Evolutionary conservation across 2,113 vertebrate species (phyloP).

Genomic region (Cygnus buccinator): DNA sequence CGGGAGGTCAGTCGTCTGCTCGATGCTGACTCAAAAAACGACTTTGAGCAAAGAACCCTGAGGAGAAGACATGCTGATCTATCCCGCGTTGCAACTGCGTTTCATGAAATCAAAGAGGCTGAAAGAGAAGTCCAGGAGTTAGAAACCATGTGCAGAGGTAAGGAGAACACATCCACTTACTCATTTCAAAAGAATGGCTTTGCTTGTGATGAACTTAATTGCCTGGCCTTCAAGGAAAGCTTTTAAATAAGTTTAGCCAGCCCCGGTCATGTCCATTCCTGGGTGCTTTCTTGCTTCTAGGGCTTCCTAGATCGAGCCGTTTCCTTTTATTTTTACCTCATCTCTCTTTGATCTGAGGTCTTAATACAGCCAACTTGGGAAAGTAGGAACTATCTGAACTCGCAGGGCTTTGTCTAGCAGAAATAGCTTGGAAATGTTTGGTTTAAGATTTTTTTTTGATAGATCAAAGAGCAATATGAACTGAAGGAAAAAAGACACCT

Average conservation of each 20-base stretch:
- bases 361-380: neutral
- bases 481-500: neutral
- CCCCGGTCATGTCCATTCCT: neutral
- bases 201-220: neutral
- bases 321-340: neutral
- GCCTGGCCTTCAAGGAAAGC: neutral
- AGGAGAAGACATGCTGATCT: conserved; percentile 67
- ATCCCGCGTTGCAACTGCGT: conserved; percentile 64
- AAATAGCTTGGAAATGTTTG: neutral
- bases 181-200: neutral
- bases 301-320: neutral
- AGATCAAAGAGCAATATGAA: neutral
- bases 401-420: neutral
- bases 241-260: neutral
- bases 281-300: fast-evolving
- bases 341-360: neutral
- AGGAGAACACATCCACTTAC: neutral
- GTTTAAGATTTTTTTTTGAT: neutral
- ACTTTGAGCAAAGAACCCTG: conserved; percentile 66
- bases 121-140: conserved; percentile 77
- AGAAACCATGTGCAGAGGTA: conserved; percentile 80
- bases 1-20: conserved; percentile 56
- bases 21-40: conserved; percentile 43
- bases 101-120: conserved; percentile 74
- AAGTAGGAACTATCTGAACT: neutral